Conservation (phyloP, 1,140 invertebrate genomes). For the Zaprionus ornatus region DNA sequence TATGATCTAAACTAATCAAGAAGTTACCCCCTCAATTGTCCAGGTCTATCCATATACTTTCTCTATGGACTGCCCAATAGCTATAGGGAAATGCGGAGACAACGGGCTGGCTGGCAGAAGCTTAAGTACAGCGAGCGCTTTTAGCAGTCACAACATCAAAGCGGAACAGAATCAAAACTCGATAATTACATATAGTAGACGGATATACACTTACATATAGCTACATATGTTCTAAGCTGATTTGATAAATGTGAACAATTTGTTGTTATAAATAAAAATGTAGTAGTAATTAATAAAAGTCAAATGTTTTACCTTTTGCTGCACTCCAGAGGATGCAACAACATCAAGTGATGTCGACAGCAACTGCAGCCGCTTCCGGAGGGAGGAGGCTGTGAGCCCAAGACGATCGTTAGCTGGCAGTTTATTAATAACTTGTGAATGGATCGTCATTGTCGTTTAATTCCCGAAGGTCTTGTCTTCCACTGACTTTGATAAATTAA, state of each 20-base stretch:
- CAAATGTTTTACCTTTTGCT: conserved; percentile 46
- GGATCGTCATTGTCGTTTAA: conserved; percentile 70
- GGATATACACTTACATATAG: neutral
- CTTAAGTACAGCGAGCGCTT: conserved; percentile 74
- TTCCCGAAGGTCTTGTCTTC: conserved; percentile 72
- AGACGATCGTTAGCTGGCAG: conserved; percentile 52
- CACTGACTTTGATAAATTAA: conserved; percentile 78
- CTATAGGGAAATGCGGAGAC: conserved; percentile 75
- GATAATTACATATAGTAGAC: conserved; percentile 24
- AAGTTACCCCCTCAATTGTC: conserved; percentile 4
- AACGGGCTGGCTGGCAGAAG: conserved; percentile 78
- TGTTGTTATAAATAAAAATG: conserved; percentile 80
- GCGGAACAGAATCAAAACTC: conserved; percentile 24
- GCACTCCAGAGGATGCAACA: conserved; percentile 14
- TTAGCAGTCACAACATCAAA: conserved; percentile 21
- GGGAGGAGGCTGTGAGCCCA: conserved; percentile 23
- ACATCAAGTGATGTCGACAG: conserved; percentile 58
- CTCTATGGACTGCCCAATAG: conserved; percentile 80
- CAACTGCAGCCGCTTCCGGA: conserved; percentile 75
- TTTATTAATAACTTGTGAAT: conserved; percentile 71
- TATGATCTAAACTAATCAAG: conserved; percentile 16
- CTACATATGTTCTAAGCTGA: conserved; percentile 58
- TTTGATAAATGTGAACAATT: conserved; percentile 77
- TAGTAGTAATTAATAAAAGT: conserved; percentile 79
- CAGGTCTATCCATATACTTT: conserved; percentile 80